Percentiles rank a stretch among this genome's conserved stretches.
phyloP scores from a whole-genome alignment of 2,797 vertebrate genomes.

The Acropternis orthonyx region DNA sequence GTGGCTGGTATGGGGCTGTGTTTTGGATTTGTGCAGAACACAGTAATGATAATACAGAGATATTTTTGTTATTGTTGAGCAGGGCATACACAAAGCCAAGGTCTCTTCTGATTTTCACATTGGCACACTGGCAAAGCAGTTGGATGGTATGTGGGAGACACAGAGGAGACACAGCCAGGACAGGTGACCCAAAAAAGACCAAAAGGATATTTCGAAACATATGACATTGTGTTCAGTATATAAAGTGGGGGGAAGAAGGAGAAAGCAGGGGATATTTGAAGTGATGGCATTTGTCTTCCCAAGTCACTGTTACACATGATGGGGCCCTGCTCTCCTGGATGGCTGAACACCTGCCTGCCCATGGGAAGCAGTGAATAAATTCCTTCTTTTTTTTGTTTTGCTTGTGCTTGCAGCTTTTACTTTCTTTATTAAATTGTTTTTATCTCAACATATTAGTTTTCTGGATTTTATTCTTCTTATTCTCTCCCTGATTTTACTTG shows the following conservation, averaged over 20 bases:
- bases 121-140: neutral
- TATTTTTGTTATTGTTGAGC: neutral
- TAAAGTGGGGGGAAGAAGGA: neutral
- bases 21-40: neutral
- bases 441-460: neutral
- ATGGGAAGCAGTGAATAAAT: neutral
- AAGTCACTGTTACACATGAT: no score
- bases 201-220: neutral
- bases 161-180: neutral
- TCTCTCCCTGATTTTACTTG: neutral
- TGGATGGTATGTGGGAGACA: fast-evolving
- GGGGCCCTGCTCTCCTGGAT: neutral
- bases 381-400: neutral
- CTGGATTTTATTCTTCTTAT: neutral
- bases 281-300: neutral
- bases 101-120: neutral
- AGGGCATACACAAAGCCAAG: neutral
- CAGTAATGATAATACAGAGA: neutral
- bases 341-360: neutral
- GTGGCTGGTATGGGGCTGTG: neutral
- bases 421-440: neutral
- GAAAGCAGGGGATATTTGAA: neutral
- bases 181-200: neutral
- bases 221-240: neutral
- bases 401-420: fast-evolving